phyloP scores from a whole-genome alignment of 2,113 vertebrate species.

The Sphyrna mokarran region DNA sequence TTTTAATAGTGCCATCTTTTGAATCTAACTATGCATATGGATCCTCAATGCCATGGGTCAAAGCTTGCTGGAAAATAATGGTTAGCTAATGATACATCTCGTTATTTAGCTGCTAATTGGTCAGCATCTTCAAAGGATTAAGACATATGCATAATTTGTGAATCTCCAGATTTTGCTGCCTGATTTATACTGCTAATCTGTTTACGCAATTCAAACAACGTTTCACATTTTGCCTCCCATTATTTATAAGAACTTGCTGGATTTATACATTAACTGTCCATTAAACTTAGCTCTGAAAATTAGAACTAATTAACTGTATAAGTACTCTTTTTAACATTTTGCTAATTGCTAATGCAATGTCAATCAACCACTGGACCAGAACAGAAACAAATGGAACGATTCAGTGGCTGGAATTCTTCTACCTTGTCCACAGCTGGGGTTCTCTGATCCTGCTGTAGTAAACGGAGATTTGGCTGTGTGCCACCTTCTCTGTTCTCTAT shows the following conservation, averaged over 20 bases:
- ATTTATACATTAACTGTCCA: neutral
- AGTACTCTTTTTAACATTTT: neutral
- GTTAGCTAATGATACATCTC: neutral
- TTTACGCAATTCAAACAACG: neutral
- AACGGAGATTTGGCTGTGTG: too few species aligned
- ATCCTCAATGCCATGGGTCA: neutral
- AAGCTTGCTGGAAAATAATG: neutral
- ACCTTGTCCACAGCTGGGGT: too few species aligned
- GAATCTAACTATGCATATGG: neutral
- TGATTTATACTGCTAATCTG: neutral
- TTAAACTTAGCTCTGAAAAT: neutral
- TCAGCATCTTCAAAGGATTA: neutral
- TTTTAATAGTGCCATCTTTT: neutral
- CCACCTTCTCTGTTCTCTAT: too few species aligned
- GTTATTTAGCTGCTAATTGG: neutral
- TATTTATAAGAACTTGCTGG: neutral
- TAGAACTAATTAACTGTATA: neutral
- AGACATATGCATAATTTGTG: neutral
- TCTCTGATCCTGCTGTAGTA: too few species aligned
- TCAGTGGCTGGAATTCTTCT: too few species aligned
- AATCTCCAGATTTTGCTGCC: neutral
- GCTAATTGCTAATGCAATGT: neutral
- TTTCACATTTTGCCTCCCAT: neutral
- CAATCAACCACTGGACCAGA: neutral
- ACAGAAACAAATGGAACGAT: neutral